phyloP scores from a whole-genome alignment of 23 tunicate genomes.

The Halocynthia aurantium region DNA sequence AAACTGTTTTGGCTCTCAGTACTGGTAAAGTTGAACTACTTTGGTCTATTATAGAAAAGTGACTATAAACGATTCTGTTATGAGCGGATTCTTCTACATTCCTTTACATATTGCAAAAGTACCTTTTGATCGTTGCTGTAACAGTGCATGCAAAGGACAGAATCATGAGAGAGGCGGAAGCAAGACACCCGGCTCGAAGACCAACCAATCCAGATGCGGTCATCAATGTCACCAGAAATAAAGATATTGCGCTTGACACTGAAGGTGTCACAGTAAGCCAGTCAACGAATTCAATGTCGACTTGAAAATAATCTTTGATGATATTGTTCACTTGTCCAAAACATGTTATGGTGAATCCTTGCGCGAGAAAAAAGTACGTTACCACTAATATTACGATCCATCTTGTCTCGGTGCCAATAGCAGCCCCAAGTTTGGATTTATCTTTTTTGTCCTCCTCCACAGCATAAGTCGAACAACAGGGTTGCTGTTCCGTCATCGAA shows the following conservation, averaged over 20 bases:
- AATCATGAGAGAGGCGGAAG: slow-evolving; percentile 1
- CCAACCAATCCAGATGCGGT: neutral
- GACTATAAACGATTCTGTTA: no score
- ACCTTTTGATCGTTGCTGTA: neutral
- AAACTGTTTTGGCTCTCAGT: no score
- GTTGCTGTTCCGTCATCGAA: no score
- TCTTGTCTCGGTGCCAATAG: neutral
- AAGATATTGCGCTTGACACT: slow-evolving; percentile 6
- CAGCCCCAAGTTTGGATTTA: no score
- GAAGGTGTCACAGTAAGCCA: slow-evolving; percentile 18
- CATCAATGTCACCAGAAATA: slow-evolving; percentile 14
- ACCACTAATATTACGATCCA: slow-evolving; percentile 21
- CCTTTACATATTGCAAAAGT: no score
- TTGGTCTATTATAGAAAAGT: no score
- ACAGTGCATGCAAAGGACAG: slow-evolving; percentile 1
- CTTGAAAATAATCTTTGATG: neutral
- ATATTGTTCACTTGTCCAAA: slow-evolving; percentile 20
- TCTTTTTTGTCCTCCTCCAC: no score
- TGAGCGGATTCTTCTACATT: no score
- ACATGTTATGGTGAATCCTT: slow-evolving; percentile 27
- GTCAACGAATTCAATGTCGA: slow-evolving; percentile 6
- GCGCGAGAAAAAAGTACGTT: slow-evolving; percentile 6
- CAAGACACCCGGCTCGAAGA: neutral
- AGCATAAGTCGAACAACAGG: no score
- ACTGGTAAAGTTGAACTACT: no score